Percentiles rank a stretch among this genome's conserved stretches.
Evolutionary conservation across 1,140 invertebrate species (phyloP).

Genomic region (Drosophila grimshawi): DNA sequence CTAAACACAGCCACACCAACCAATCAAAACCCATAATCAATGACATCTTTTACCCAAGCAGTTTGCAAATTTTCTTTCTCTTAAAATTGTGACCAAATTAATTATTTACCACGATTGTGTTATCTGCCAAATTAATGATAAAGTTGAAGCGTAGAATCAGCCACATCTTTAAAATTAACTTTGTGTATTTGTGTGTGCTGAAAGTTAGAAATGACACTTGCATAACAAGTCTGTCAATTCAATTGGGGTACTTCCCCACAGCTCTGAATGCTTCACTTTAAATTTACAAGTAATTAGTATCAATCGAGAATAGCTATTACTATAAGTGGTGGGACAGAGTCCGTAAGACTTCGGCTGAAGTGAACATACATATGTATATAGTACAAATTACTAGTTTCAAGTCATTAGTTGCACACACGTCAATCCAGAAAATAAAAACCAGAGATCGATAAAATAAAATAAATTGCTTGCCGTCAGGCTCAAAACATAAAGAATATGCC

Average conservation of each 20-base stretch:
- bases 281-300: too few species aligned
- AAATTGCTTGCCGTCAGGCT: background rate
- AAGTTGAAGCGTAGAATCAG: conserved; percentile 19
- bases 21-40: conserved; percentile 30
- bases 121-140: conserved; percentile 19
- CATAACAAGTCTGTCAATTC: conserved; percentile 15
- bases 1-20: background rate
- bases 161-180: background rate
- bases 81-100: conserved; percentile 12
- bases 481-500: background rate
- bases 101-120: conserved; percentile 15
- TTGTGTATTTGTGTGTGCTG: too few species aligned
- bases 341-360: background rate
- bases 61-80: conserved; percentile 44
- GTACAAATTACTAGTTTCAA: background rate
- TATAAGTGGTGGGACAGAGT: too few species aligned
- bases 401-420: background rate
- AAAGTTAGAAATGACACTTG: conserved; percentile 2
- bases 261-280: too few species aligned
- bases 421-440: background rate
- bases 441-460: background rate
- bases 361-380: background rate
- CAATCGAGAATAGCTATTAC: too few species aligned
- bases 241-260: background rate
- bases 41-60: conserved; percentile 33